Evolutionary conservation across 1,140 invertebrate species (phyloP), one percentile per base, ranked within the genome.

Genomic region (Himalopsyche phryganea): DNA sequence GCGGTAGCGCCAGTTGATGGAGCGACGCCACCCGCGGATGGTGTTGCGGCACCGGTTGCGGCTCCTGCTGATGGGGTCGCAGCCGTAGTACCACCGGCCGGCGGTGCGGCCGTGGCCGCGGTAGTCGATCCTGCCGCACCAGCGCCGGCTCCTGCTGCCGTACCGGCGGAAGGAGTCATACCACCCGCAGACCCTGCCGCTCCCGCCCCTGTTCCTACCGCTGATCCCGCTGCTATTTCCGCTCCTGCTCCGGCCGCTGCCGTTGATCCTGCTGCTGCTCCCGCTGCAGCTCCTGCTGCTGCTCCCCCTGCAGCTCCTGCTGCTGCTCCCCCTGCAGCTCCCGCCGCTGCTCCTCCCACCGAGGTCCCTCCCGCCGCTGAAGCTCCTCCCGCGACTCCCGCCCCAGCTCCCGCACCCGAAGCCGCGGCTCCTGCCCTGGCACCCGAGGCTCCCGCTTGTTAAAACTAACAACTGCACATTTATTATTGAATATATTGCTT

Each of bases 1-100:
- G 68, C 68, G 56, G 66, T 65, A 19, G 56, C 63, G 15, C 60
- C 67, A 20, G 65, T 67, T 4, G 67, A 65, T 19, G 71, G 61
- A 44, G 71, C 70, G 7, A 51, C 67, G 6, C 65, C 54, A 66
- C 70, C 13, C 71, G 75, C 59, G 49, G 68, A 66, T 33, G 66
- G 69, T 10, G 70, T 78, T n/a, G 71, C 67, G 1, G 70, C 70
- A 41, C 70, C 63, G 19, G 71, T 66, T 0, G 65, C 74, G 32
- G 67, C 71, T 41, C 67, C 54, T 44, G 23, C 68, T 6, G 60
- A 66, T 5, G 72, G 67, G 18, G 69, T 63, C 4, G 66, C 68
- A 7, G 63, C 70, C 9, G 57, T n/a, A n/a, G n/a, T n/a, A n/a
- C 65, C 54, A 66, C 70, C 13, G 71, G 75, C 58, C 48, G 68